Percentiles rank a stretch among this genome's conserved stretches.
Conservation (phyloP, 2,888 invertebrate genomes). For the Euplexia lucipara region DNA sequence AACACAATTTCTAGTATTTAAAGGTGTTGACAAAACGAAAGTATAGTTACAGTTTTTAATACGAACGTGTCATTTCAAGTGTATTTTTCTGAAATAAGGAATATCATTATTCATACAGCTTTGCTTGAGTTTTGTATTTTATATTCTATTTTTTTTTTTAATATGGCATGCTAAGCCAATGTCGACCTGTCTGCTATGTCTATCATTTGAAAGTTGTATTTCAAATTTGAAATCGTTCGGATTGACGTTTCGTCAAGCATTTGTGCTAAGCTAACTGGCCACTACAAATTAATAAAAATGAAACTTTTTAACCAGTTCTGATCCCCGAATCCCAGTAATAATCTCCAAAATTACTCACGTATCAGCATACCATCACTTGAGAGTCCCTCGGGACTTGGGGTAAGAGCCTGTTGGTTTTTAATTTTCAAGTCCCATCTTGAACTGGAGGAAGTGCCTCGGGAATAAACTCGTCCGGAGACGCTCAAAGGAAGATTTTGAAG, state of each 20-base stretch:
- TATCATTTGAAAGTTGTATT: too few species aligned
- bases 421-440: conserved; percentile 71
- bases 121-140: too few species aligned
- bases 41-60: not conserved
- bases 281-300: conserved; percentile 6
- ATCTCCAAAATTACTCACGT: conserved; percentile 51
- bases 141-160: too few species aligned
- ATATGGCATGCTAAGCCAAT: too few species aligned
- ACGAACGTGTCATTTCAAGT: too few species aligned
- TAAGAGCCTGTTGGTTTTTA: conserved; percentile 71
- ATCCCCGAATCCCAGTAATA: conserved; percentile 37
- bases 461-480: conserved; percentile 51
- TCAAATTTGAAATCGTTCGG: too few species aligned
- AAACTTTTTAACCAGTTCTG: not conserved
- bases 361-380: conserved; percentile 55
- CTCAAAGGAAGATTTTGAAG: conserved; percentile 56
- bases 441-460: conserved; percentile 59
- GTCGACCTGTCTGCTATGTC: too few species aligned
- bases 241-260: too few species aligned
- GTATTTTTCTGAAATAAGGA: too few species aligned
- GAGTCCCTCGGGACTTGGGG: conserved; percentile 50
- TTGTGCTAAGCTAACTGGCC: not conserved
- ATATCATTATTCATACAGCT: too few species aligned
- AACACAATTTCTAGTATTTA: not conserved
- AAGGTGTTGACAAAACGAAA: not conserved